Evolutionary conservation across 2,888 invertebrate species (phyloP).

Genomic region (Hydroisotoma schaefferi): DNA sequence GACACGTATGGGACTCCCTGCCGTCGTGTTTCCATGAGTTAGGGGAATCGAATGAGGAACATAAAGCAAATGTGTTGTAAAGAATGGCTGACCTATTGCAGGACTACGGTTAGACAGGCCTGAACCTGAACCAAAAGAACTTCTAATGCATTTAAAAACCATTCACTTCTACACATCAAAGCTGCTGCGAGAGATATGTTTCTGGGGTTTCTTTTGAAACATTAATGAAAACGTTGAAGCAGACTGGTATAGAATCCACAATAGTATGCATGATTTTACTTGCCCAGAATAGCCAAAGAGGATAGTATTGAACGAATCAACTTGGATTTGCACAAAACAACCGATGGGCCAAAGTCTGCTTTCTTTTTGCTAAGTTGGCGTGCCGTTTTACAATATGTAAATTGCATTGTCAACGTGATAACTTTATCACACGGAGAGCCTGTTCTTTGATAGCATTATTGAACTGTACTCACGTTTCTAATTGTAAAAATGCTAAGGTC

Average conservation of each 20-base stretch:
- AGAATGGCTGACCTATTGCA: constrained; percentile 6
- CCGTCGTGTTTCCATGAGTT: background rate
- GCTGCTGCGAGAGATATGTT: background rate
- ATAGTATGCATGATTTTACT: no score
- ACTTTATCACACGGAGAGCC: constrained; percentile 31
- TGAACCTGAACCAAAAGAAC: background rate
- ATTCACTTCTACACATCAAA: background rate
- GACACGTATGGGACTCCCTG: constrained; percentile 9
- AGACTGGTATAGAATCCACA: no score
- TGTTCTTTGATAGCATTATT: constrained; percentile 21
- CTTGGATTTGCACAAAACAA: no score
- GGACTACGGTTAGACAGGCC: background rate
- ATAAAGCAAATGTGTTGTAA: constrained; percentile 1
- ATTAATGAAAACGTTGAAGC: no score
- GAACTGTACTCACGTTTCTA: background rate
- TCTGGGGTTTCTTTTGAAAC: no score
- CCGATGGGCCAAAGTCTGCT: no score
- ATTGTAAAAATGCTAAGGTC: background rate
- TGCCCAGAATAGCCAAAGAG: no score
- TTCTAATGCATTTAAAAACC: background rate
- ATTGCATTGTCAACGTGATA: constrained; percentile 39
- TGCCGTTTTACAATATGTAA: constrained; percentile 20
- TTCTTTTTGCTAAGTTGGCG: constrained; percentile 1
- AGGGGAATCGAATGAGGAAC: background rate
- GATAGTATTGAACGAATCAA: no score